Evolutionary conservation across 2,888 invertebrate species (phyloP), one percentile per base, ranked within the genome.

Genomic region (Phymatocera aterrima): DNA sequence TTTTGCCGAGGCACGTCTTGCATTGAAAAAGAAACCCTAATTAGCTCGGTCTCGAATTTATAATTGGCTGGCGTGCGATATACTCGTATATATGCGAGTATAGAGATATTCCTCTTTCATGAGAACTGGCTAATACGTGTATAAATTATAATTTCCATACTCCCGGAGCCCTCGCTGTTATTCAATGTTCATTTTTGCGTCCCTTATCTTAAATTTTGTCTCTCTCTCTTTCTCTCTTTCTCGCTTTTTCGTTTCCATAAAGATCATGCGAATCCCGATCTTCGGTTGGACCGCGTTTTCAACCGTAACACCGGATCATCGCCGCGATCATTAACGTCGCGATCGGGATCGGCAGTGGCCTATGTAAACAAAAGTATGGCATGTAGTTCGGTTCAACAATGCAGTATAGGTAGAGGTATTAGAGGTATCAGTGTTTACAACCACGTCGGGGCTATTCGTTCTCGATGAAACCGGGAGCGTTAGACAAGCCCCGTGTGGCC

Each of bases 371-470:
- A 51, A 37, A 48, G 31, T 72, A 15, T 18, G n/a, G n/a, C n/a
- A n/a, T n/a, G n/a, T n/a, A 1, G 51, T 51, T 31, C 12, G 18
- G 28, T 31, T n/a, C n/a, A n/a, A n/a, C n/a, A n/a, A n/a, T n/a
- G n/a, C n/a, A n/a, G n/a, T n/a, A n/a, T n/a, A n/a, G n/a, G n/a
- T n/a, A n/a, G n/a, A n/a, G n/a, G n/a, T n/a, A n/a, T n/a, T n/a
- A n/a, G n/a, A n/a, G n/a, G n/a, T n/a, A 43, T 68, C 46, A 51
- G 72, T 51, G 72, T 72, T 72, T 72, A 72, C 72, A 72, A 51
- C 72, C 48, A 51, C 72, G 21, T 72, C 51, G 72, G 48, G 72
- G 72, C 72, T 51, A 51, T 72, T 51, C 28, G 51, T 72, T 72
- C 18, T 34, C 48, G 34, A 72, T 51, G 72, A 72, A 72, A 72